A percentile compares a stretch with the other conserved stretches of the same genome.
phyloP scores from a whole-genome alignment of 2,888 invertebrate species.

The Andrena camellia region DNA sequence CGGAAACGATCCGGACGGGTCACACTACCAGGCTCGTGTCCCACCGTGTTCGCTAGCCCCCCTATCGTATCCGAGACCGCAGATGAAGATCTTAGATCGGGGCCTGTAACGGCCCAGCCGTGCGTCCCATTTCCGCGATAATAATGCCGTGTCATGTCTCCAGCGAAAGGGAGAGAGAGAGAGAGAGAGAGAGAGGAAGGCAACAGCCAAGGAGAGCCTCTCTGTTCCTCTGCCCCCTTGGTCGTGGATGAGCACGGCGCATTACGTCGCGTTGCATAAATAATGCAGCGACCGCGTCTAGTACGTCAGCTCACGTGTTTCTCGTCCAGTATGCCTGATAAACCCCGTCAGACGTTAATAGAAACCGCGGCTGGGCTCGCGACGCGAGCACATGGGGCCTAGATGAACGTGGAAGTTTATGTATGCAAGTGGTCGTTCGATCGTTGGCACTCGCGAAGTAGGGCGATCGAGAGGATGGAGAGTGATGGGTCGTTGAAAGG shows the following conservation, averaged over 20 bases:
- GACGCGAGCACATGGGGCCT: conserved; percentile 11
- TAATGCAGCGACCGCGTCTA: conserved; percentile 31
- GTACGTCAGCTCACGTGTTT: conserved; percentile 21
- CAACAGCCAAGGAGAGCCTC: not conserved
- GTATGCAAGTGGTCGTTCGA: conserved; percentile 23
- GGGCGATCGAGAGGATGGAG: conserved; percentile 24
- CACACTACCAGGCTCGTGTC: conserved; percentile 26
- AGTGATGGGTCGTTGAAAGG: not conserved
- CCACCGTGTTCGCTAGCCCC: not conserved
- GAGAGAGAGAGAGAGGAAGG: conserved; percentile 2
- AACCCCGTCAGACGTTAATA: conserved; percentile 48
- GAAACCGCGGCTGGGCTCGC: conserved; percentile 19
- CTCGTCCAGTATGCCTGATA: conserved; percentile 37
- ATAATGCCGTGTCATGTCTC: conserved; percentile 59
- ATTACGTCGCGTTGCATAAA: conserved; percentile 43
- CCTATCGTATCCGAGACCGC: not conserved
- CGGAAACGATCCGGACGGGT: conserved; percentile 44
- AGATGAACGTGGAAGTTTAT: conserved; percentile 25
- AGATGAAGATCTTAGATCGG: conserved; percentile 60
- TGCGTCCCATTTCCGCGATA: conserved; percentile 62
- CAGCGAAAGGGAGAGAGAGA: not conserved
- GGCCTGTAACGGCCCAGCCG: conserved; percentile 41
- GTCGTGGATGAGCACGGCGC: conserved; percentile 12
- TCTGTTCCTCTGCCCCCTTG: not conserved
- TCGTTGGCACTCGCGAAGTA: conserved; percentile 9